Evolutionary conservation across 2,797 vertebrate genomes (phyloP).

Genomic region (Malacoctenus gilli): DNA sequence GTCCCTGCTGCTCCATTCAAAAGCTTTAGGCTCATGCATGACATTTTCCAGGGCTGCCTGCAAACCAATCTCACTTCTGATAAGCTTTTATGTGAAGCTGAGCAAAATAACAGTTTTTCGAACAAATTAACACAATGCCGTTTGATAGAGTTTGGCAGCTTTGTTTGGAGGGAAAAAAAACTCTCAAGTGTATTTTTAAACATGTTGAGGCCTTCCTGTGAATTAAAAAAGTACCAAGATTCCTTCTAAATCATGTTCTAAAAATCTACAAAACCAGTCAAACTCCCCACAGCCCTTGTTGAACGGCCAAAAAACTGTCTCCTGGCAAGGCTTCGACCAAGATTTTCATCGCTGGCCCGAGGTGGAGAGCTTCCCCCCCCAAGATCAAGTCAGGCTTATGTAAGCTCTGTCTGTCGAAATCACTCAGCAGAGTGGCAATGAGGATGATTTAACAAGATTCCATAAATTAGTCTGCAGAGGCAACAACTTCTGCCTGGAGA

Average conservation of each 20-base stretch:
- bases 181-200: not conserved
- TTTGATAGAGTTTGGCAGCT: too few relatives aligned
- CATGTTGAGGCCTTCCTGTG: not conserved
- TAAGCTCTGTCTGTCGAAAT: conserved; percentile 28
- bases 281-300: not conserved
- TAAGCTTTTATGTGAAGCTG: too few relatives aligned
- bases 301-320: not conserved
- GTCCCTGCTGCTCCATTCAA: too few relatives aligned
- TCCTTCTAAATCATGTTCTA: not conserved
- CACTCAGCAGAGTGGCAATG: conserved; percentile 34
- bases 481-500: conserved; percentile 41
- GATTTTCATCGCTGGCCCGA: not conserved
- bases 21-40: too few relatives aligned
- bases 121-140: too few relatives aligned
- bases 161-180: too few relatives aligned
- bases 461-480: conserved; percentile 48
- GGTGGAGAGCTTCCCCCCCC: conserved; percentile 12
- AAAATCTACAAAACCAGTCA: not conserved
- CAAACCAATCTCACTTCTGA: too few relatives aligned
- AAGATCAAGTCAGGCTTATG: conserved; percentile 23
- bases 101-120: too few relatives aligned
- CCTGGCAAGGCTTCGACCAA: not conserved
- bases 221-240: not conserved
- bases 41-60: too few relatives aligned
- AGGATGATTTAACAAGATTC: conserved; percentile 47